These are phyloP conservation scores for Rhizoglyphus robini DNA, from an alignment of 1,140 invertebrate species.

Conservation along the genomic window DNA sequence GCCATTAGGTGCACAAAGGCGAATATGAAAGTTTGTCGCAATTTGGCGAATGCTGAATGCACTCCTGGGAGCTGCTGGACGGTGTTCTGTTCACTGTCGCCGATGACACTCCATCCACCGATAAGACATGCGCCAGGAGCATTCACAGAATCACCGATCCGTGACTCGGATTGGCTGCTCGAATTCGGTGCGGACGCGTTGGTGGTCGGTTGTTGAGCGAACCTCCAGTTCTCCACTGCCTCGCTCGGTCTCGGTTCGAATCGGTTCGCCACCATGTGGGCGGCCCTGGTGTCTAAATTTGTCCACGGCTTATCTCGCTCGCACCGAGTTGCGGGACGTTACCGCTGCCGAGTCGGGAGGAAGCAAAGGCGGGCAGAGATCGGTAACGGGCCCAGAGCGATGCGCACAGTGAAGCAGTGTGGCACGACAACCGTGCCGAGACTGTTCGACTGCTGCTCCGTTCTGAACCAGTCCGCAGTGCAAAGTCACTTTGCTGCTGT, in stretches of 20 bases:
- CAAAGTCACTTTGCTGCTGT: constrained; percentile 12
- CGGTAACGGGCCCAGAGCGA: constrained; percentile 1
- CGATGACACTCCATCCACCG: background rate
- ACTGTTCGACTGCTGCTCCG: background rate
- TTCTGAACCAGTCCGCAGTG: background rate
- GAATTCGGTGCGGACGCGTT: background rate
- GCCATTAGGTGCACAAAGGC: constrained; percentile 15
- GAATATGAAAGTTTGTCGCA: constrained; percentile 11
- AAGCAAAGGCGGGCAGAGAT: background rate
- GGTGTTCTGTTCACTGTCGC: background rate
- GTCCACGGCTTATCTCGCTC: background rate
- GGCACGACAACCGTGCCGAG: background rate
- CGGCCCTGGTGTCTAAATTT: constrained; percentile 1
- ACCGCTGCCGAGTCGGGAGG: background rate
- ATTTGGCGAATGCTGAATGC: background rate
- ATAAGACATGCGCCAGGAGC: background rate
- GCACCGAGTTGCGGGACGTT: constrained; percentile 1
- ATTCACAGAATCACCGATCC: background rate
- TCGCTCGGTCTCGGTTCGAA: background rate
- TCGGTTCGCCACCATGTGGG: background rate
- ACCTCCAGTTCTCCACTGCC: background rate
- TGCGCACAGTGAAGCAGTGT: background rate
- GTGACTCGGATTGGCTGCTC: constrained; percentile 9
- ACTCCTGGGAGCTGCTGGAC: background rate
- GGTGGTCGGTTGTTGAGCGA: background rate